phyloP scores from a whole-genome alignment of 1,140 invertebrate species.

The Drosophila orosa region DNA sequence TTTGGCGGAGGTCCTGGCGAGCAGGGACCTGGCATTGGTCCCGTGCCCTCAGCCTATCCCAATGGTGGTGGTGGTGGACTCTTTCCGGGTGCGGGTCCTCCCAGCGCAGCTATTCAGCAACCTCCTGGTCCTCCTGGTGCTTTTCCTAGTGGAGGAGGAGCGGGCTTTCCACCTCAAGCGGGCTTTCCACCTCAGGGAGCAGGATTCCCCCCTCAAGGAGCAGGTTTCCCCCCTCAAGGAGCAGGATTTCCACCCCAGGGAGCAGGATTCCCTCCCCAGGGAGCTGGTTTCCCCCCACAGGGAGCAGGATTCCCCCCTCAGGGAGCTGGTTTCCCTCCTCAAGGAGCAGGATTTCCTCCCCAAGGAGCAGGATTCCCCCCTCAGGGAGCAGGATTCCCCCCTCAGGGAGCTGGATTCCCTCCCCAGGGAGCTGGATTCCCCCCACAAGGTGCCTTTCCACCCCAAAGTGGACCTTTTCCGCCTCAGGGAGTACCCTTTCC shows the following conservation, averaged over 20 bases:
- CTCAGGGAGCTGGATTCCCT: neutral
- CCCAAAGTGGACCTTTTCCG: conserved; percentile 3
- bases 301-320: neutral
- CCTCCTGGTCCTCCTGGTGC: conserved; percentile 5
- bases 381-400: neutral
- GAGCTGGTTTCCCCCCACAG: conserved; percentile 3
- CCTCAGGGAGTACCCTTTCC: conserved; percentile 2
- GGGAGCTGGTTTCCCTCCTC: neutral
- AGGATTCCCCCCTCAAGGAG: conserved; percentile 8
- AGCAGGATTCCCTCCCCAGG: conserved; percentile 4
- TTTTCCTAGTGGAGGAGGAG: neutral
- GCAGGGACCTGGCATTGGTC: conserved; percentile 9
- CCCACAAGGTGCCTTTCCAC: neutral
- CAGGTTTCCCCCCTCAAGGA: conserved; percentile 15
- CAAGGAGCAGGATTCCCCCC: neutral
- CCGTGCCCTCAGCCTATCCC: conserved; percentile 45
- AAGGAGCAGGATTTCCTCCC: neutral
- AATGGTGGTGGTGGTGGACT: conserved; percentile 22
- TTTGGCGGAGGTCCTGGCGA: conserved; percentile 45
- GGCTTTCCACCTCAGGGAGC: conserved; percentile 13
- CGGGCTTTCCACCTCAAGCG: conserved; percentile 3
- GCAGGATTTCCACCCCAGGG: conserved; percentile 10
- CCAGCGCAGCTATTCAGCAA: conserved; percentile 28
- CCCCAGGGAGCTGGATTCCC: conserved; percentile 3
- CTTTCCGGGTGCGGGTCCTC: conserved; percentile 8